phyloP scores from a whole-genome alignment of 2,113 vertebrate species.

The Paracanthobrama guichenoti region DNA sequence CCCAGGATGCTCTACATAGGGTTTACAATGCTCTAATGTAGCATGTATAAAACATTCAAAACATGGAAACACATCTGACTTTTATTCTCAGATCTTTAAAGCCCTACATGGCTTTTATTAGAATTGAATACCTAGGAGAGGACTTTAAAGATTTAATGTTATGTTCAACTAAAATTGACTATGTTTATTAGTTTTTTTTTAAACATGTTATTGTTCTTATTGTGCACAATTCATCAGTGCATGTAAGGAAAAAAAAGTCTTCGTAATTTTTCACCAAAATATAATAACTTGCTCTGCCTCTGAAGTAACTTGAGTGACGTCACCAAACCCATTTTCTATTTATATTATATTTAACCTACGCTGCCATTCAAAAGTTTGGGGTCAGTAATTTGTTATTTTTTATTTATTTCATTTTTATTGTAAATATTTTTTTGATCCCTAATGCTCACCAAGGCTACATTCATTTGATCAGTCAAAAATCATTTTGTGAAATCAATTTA shows the following conservation, averaged over 20 bases:
- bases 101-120: not conserved
- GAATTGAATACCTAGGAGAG: not conserved
- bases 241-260: not conserved
- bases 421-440: too few species aligned
- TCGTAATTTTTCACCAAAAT: not conserved
- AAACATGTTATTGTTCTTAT: not conserved
- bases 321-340: not conserved
- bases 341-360: too few species aligned
- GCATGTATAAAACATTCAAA: not conserved
- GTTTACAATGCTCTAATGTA: not conserved
- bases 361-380: too few species aligned
- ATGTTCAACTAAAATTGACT: not conserved
- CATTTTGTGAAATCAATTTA: too few species aligned
- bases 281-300: not conserved
- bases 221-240: not conserved
- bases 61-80: slow-evolving; percentile 20
- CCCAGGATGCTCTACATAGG: not conserved
- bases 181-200: not conserved
- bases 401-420: too few species aligned
- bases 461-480: too few species aligned
- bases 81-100: not conserved
- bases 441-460: too few species aligned
- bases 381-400: too few species aligned
- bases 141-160: slow-evolving; percentile 8
- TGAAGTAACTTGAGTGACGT: not conserved